Base-by-base conservation (phyloP, 2,797 vertebrate genomes). In the Malacoraja senta region DNA sequence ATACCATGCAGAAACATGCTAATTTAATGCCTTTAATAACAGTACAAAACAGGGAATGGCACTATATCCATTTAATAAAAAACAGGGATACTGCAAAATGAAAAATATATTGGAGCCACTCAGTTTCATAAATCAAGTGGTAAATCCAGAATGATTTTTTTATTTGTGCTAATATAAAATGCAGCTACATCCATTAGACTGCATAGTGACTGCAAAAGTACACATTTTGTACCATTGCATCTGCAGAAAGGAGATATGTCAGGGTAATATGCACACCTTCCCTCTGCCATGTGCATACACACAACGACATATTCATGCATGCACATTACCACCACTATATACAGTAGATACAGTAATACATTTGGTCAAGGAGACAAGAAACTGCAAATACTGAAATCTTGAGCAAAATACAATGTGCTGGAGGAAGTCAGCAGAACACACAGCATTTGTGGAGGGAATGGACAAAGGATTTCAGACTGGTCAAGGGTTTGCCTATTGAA, bases 1-100 rank as follows among this genome's bases (percentile, higher is more conserved):
- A 63, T 86, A 32, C 12, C n/a, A 65, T 63, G 83, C 58, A 86
- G 83, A 86, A 86, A 86, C n/a, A 9, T 1, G 29, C 83, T 65
- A 86, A 32, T 86, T n/a, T n/a, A n/a, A n/a, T 86, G 83, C 17
- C 83, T 86, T n/a, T 86, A 86, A 32, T 63, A 86, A 86, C 61
- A 65, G 32, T n/a, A 86, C 63, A 86, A 61, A 32, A 29, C 0
- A 65, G 58, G 32, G 29, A 86, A 86, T 65, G 58, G 29, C 58
- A 86, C n/a, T 13, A 32, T 86, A 32, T 65, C 1, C 15, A 63
- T 17, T 63, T 86, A 63, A 83, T 58, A 24, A 24, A 29, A 38
- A 24, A 21, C 53, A 9, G 24, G 21, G 21, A 83, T 29, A 26
- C 10, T 83, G 38, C 53, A 83, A 83, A 83, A 83, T 58, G 80